phyloP scores from a whole-genome alignment of 2,888 invertebrate genomes.

The Ophioninae sp. region DNA sequence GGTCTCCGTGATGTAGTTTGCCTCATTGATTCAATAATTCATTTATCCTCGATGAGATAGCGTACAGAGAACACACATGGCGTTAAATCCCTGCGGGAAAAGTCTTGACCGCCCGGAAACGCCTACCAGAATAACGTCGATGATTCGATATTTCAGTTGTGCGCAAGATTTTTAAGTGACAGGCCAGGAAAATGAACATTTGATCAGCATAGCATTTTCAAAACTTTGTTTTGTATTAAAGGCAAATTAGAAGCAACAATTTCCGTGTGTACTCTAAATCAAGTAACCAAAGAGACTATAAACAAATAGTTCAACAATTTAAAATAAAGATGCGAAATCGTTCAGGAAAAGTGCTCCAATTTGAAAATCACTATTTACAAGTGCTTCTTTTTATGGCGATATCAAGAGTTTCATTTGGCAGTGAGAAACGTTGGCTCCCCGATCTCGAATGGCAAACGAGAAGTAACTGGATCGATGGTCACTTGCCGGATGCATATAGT shows the following conservation, averaged over 20 bases:
- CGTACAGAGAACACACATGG: conserved; percentile 4
- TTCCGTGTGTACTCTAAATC: not conserved
- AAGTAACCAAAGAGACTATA: not conserved
- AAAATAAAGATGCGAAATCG: not conserved
- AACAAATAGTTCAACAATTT: not conserved
- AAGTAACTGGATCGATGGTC: conserved; percentile 73
- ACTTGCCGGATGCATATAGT: conserved; percentile 70
- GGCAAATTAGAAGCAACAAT: not conserved
- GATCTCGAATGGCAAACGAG: conserved; percentile 74
- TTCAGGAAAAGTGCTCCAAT: not conserved
- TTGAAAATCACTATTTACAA: not conserved
- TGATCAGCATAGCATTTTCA: not conserved
- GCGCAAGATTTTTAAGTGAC: conserved; percentile 9
- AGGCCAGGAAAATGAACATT: conserved; percentile 1
- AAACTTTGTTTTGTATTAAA: too few relatives aligned
- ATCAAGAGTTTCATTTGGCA: not conserved
- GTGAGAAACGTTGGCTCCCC: conserved; percentile 75
- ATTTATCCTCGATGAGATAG: conserved; percentile 1
- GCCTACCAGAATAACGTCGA: conserved; percentile 38
- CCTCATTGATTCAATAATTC: not conserved
- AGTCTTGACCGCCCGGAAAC: conserved; percentile 30
- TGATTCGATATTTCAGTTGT: conserved; percentile 29
- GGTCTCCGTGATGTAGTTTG: conserved; percentile 3
- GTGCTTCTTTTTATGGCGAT: conserved; percentile 25
- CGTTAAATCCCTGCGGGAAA: conserved; percentile 28